Percentiles rank a stretch among this genome's conserved stretches.
Evolutionary conservation across 2,888 invertebrate species (phyloP).

Genomic region (Chorisops tibialis): DNA sequence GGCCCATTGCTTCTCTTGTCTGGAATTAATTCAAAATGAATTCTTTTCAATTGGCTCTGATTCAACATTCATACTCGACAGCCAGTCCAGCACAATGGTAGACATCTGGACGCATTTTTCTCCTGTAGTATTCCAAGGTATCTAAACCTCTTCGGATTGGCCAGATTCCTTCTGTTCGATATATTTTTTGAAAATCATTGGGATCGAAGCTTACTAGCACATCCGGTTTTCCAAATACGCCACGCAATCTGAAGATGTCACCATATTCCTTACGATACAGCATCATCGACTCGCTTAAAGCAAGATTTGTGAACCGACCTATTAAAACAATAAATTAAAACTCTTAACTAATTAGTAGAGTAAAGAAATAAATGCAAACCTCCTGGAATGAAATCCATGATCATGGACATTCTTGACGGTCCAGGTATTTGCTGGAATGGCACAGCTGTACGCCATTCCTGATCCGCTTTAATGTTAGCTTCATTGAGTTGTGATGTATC

Average conservation of each 20-base stretch:
- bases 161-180: slow-evolving; percentile 54
- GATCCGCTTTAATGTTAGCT: too few relatives aligned
- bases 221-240: slow-evolving; percentile 44
- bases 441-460: slow-evolving; percentile 41
- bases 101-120: slow-evolving; percentile 42
- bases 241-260: slow-evolving; percentile 51
- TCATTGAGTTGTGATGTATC: too few relatives aligned
- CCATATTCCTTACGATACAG: slow-evolving; percentile 46
- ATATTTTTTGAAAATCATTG: slow-evolving; percentile 52
- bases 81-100: slow-evolving; percentile 37
- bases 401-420: slow-evolving; percentile 29
- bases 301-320: slow-evolving; percentile 41
- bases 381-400: slow-evolving; percentile 40
- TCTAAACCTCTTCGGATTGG: slow-evolving; percentile 52
- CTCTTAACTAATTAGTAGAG: not conserved
- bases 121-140: slow-evolving; percentile 51
- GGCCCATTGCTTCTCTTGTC: slow-evolving; percentile 65
- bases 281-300: slow-evolving; percentile 39
- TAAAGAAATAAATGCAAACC: slow-evolving; percentile 39
- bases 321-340: not conserved
- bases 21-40: not conserved
- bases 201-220: slow-evolving; percentile 55
- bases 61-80: slow-evolving; percentile 34
- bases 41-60: too few relatives aligned
- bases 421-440: slow-evolving; percentile 41